Conservation (phyloP, 1,140 invertebrate genomes). For the Neodiprion fabricii region DNA sequence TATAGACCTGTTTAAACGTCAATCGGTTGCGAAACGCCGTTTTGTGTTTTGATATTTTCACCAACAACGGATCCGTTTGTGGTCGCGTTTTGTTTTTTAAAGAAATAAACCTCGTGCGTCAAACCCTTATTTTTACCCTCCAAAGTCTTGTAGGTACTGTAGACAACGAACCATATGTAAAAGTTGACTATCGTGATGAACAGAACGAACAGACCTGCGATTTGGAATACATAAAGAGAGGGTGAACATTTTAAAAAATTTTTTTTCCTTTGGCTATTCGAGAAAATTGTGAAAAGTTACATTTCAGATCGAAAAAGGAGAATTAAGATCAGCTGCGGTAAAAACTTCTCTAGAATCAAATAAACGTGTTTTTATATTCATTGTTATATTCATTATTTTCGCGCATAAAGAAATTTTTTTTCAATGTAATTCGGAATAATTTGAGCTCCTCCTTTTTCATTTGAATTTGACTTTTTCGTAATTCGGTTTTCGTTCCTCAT, state of each 20-base stretch:
- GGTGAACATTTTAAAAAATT: slow-evolving; percentile 2
- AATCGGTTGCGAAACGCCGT: background rate
- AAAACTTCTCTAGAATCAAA: no score
- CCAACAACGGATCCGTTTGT: slow-evolving; percentile 21
- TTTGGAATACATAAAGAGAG: slow-evolving; percentile 12
- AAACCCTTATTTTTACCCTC: slow-evolving; percentile 51
- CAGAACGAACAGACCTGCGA: slow-evolving; percentile 44
- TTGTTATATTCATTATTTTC: no score
- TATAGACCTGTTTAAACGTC: background rate
- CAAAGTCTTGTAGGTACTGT: slow-evolving; percentile 58
- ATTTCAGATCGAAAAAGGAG: no score
- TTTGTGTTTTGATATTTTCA: slow-evolving; percentile 26
- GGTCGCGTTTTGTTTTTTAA: slow-evolving; percentile 36
- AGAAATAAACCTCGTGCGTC: slow-evolving; percentile 48
- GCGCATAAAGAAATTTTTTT: no score
- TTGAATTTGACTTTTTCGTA: no score
- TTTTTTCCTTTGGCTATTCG: no score
- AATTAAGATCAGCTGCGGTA: no score
- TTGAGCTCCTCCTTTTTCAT: no score
- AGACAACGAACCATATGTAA: slow-evolving; percentile 61
- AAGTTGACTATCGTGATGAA: slow-evolving; percentile 48
- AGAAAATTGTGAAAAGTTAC: background rate
- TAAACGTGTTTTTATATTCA: no score
- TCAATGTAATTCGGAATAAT: no score
- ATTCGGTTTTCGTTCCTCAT: background rate